Conservation (phyloP, 2,888 invertebrate genomes). For the Drosophila nigricruria region DNA sequence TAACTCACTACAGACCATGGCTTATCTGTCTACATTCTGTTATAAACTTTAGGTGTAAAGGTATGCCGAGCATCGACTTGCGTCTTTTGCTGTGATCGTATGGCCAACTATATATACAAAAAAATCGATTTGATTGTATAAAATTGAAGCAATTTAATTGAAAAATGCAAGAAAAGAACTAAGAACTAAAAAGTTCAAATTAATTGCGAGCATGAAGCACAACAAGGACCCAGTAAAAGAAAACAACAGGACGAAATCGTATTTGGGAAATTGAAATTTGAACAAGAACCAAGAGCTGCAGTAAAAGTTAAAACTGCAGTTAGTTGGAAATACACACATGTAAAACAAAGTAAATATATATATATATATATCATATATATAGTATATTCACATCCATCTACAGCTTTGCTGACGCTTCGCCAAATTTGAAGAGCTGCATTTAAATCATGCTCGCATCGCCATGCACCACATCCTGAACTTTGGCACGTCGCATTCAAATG, state of each 20-base stretch:
- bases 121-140: slow-evolving; percentile 5
- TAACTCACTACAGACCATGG: too few relatives aligned
- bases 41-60: background rate
- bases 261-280: background rate
- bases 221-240: background rate
- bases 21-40: background rate
- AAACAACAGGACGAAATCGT: background rate
- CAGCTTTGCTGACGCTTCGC: background rate
- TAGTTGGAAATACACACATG: background rate
- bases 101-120: background rate
- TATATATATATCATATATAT: background rate
- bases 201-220: slow-evolving; percentile 1
- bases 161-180: slow-evolving; percentile 21
- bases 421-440: slow-evolving; percentile 2
- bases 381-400: background rate
- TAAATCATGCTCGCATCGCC: slow-evolving; percentile 5
- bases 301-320: background rate
- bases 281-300: background rate
- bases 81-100: background rate
- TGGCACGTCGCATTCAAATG: slow-evolving; percentile 32
- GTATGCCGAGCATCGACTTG: background rate
- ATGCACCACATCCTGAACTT: slow-evolving; percentile 13
- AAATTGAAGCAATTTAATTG: slow-evolving; percentile 26
- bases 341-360: background rate
- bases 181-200: slow-evolving; percentile 14